Conservation (phyloP, 1,140 invertebrate species). For the Solenopsis fugax region DNA sequence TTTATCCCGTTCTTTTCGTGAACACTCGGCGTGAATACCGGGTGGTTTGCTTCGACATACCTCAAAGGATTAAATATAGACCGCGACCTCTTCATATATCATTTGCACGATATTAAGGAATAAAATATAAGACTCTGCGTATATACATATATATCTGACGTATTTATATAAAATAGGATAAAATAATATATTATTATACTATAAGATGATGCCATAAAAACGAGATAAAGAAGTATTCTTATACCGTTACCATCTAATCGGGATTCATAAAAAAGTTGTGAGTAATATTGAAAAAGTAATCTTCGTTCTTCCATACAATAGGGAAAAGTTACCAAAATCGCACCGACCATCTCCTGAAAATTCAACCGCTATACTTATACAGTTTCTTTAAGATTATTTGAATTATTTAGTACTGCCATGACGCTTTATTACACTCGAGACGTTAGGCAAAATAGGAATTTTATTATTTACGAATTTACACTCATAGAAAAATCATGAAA, state of each 20-base stretch:
- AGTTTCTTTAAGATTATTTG: too few relatives aligned
- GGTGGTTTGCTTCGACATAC: slow-evolving; percentile 39
- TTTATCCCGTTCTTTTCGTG: slow-evolving; percentile 44
- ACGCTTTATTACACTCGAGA: too few relatives aligned
- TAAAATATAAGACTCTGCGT: slow-evolving; percentile 14
- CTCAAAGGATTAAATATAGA: slow-evolving; percentile 58
- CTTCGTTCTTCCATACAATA: not conserved
- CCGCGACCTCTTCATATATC: slow-evolving; percentile 23
- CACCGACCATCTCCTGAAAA: too few relatives aligned
- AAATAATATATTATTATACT: too few relatives aligned
- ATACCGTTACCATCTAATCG: too few relatives aligned
- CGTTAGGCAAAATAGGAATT: too few relatives aligned
- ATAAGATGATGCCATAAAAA: not conserved
- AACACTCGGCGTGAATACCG: slow-evolving; percentile 40
- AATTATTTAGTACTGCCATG: too few relatives aligned
- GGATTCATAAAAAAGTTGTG: not conserved
- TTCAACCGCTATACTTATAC: too few relatives aligned
- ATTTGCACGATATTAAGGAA: slow-evolving; percentile 43
- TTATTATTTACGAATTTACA: too few relatives aligned
- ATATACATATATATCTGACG: too few relatives aligned
- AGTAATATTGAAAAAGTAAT: not conserved
- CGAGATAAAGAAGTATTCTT: not conserved
- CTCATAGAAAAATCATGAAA: too few relatives aligned
- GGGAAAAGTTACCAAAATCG: too few relatives aligned
- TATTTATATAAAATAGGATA: not conserved